Conservation (phyloP, 92 coral and sea anemone species). For the Blastomussa wellsi region DNA sequence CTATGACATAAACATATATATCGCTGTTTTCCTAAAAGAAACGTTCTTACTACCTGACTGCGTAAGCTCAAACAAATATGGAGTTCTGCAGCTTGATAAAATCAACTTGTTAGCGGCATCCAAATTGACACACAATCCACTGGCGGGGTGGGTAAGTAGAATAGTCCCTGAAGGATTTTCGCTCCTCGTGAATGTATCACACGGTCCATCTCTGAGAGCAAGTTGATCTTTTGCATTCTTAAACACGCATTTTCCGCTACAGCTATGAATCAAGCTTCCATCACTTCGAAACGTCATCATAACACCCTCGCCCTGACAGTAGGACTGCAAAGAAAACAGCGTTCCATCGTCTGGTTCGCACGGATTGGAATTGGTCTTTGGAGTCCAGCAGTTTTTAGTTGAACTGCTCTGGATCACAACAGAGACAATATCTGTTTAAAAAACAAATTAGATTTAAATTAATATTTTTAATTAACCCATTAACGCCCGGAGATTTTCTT, state of each 20-base stretch:
- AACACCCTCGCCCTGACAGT: constrained; percentile 70
- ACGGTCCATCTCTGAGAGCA: constrained; percentile 59
- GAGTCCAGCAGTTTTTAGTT: constrained; percentile 83
- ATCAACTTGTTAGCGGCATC: constrained; percentile 56
- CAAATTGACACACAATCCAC: constrained; percentile 60
- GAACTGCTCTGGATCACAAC: constrained; percentile 53
- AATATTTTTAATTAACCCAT: too few species aligned
- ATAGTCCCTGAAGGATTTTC: constrained; percentile 36
- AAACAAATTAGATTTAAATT: background rate
- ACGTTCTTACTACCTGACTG: constrained; percentile 52
- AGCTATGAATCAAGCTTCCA: constrained; percentile 67
- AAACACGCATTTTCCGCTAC: constrained; percentile 76
- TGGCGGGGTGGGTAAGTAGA: constrained; percentile 48
- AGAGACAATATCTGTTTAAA: constrained; percentile 66
- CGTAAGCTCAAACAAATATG: constrained; percentile 59
- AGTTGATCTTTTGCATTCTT: constrained; percentile 40
- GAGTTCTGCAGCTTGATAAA: constrained; percentile 53
- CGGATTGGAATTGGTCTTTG: constrained; percentile 56
- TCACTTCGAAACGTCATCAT: constrained; percentile 74
- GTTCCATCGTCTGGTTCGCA: constrained; percentile 64
- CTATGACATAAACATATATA: background rate
- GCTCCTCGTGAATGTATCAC: constrained; percentile 53
- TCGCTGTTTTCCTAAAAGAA: background rate
- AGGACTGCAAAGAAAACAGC: constrained; percentile 51
- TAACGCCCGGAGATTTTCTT: too few species aligned